Conservation (phyloP, 2,888 invertebrate genomes). For the Morpho achilles region DNA sequence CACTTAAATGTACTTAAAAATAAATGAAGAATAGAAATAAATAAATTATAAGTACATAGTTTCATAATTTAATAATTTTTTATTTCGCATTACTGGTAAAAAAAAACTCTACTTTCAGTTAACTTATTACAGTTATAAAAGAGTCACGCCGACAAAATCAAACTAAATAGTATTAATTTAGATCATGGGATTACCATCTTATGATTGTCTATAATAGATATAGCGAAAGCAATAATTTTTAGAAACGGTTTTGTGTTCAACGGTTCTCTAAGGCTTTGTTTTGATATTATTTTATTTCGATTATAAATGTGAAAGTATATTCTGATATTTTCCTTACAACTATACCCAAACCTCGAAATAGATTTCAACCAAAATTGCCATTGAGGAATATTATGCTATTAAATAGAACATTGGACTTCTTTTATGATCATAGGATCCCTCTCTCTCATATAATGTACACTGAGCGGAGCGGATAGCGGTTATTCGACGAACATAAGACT, state of each 20-base stretch:
- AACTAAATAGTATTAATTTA: constrained; percentile 21
- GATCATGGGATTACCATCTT: constrained; percentile 43
- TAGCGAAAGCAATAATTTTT: constrained; percentile 32
- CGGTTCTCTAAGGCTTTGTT: constrained; percentile 7
- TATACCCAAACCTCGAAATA: too few relatives aligned
- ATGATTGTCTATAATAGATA: constrained; percentile 34
- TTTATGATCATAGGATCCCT: too few relatives aligned
- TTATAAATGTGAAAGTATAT: too few relatives aligned
- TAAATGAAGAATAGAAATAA: too few relatives aligned
- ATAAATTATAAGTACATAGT: too few relatives aligned
- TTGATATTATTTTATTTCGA: neutral
- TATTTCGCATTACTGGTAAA: neutral
- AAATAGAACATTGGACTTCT: too few relatives aligned
- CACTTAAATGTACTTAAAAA: neutral
- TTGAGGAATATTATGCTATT: too few relatives aligned
- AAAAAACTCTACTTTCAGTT: neutral
- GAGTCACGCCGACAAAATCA: neutral
- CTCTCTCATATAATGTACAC: too few relatives aligned
- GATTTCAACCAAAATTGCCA: too few relatives aligned
- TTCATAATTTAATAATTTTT: neutral
- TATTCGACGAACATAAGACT: too few relatives aligned
- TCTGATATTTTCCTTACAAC: too few relatives aligned
- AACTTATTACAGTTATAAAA: constrained; percentile 5
- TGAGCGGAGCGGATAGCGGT: too few relatives aligned
- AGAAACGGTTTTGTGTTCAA: constrained; percentile 41